Conservation (phyloP, 2,113 vertebrate species). For the Noturus placidus region DNA sequence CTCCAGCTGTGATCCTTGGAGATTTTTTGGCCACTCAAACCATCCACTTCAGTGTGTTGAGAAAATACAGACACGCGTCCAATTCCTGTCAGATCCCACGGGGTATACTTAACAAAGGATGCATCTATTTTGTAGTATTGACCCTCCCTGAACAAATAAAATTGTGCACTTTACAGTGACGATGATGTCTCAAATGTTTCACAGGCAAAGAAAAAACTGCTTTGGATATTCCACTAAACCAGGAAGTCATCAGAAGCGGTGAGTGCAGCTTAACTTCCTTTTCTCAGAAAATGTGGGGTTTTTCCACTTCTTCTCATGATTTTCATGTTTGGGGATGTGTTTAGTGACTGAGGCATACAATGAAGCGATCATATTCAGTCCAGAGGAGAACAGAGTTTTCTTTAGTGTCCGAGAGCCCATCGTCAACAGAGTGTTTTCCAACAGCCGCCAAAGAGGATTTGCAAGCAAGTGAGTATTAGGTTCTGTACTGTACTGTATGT, state of each 20-base stretch:
- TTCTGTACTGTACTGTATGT: background rate
- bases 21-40: no score
- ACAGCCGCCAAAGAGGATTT: slow-evolving; percentile 87
- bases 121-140: no score
- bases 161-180: background rate
- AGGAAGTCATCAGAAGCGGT: slow-evolving; percentile 82
- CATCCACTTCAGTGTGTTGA: no score
- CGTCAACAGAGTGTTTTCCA: slow-evolving; percentile 91
- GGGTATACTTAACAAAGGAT: background rate
- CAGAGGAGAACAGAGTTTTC: slow-evolving; percentile 87
- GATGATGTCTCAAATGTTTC: slow-evolving; percentile 33
- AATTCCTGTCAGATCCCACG: background rate
- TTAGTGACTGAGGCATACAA: slow-evolving; percentile 91
- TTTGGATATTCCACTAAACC: slow-evolving; percentile 75
- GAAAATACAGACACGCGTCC: no score
- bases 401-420: slow-evolving; percentile 97
- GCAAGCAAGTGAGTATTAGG: slow-evolving; percentile 81
- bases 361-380: slow-evolving; percentile 85
- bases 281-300: background rate
- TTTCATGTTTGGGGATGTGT: slow-evolving; percentile 21
- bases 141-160: background rate
- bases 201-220: slow-evolving; percentile 78
- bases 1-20: no score
- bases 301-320: background rate
- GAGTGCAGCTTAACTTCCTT: slow-evolving; percentile 28